These are phyloP conservation scores for Diglossa brunneiventris DNA, from an alignment of 2,113 vertebrate species.

Conservation along the genomic window DNA sequence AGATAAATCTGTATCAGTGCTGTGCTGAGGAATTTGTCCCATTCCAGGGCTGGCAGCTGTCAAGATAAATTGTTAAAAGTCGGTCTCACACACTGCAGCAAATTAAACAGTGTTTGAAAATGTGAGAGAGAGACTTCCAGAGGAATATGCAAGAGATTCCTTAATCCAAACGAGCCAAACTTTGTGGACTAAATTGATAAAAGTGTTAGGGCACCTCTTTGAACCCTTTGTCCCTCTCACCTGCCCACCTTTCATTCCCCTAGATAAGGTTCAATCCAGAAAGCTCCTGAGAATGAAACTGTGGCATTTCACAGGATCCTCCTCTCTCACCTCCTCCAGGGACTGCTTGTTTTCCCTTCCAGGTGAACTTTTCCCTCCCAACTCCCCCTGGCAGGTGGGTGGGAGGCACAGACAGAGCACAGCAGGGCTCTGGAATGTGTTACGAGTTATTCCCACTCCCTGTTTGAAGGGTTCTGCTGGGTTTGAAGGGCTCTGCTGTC, in stretches of 20 bases:
- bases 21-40: neutral
- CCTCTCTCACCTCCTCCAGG: neutral
- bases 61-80: neutral
- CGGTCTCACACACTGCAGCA: neutral
- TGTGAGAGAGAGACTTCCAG: neutral
- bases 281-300: neutral
- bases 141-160: neutral
- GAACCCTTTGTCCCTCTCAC: neutral
- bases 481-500: neutral
- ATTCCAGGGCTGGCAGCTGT: neutral
- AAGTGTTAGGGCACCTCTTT: neutral
- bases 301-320: neutral
- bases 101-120: neutral
- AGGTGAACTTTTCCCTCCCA: neutral
- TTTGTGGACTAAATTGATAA: accelerated
- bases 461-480: neutral
- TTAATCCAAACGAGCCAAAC: neutral
- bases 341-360: neutral
- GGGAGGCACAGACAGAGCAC: neutral
- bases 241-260: neutral
- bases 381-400: neutral
- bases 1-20: neutral
- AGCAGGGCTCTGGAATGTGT: neutral
- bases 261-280: neutral
- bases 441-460: neutral